Evolutionary conservation across 2,113 vertebrate species (phyloP).

Genomic region (Sprattus sprattus): DNA sequence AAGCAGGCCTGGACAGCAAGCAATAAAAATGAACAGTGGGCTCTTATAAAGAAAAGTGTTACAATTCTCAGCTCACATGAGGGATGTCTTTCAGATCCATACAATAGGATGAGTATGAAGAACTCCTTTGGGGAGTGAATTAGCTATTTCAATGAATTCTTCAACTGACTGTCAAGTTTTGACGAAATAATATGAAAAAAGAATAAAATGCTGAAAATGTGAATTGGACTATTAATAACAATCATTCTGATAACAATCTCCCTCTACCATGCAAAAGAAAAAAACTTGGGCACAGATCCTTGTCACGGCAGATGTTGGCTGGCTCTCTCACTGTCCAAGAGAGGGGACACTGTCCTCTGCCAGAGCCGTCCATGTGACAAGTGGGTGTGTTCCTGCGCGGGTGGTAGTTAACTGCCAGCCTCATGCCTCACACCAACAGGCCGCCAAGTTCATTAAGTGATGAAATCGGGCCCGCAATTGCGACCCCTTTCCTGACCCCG

Average conservation of each 20-base stretch:
- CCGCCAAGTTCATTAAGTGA: background rate
- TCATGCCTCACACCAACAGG: background rate
- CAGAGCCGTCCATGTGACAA: background rate
- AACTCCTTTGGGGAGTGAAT: background rate
- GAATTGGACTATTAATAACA: background rate
- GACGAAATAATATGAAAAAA: background rate
- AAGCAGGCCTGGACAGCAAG: constrained; percentile 30
- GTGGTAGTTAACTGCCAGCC: background rate
- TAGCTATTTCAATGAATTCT: background rate
- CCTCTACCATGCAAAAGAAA: background rate
- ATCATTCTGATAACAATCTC: constrained; percentile 3
- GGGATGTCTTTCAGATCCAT: background rate
- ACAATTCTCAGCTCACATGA: background rate
- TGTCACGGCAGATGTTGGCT: constrained; percentile 12
- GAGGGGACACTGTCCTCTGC: background rate
- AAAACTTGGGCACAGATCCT: background rate
- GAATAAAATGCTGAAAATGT: background rate
- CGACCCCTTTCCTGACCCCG: constrained; percentile 1
- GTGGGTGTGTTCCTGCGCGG: background rate
- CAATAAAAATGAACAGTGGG: constrained; percentile 11
- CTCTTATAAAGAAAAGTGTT: background rate
- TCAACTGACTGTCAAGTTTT: background rate
- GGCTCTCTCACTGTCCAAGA: constrained; percentile 1
- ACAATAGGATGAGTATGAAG: background rate
- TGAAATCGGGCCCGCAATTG: constrained; percentile 7